Conservation (phyloP, 2,888 invertebrate species). For the Cinara cedri region DNA sequence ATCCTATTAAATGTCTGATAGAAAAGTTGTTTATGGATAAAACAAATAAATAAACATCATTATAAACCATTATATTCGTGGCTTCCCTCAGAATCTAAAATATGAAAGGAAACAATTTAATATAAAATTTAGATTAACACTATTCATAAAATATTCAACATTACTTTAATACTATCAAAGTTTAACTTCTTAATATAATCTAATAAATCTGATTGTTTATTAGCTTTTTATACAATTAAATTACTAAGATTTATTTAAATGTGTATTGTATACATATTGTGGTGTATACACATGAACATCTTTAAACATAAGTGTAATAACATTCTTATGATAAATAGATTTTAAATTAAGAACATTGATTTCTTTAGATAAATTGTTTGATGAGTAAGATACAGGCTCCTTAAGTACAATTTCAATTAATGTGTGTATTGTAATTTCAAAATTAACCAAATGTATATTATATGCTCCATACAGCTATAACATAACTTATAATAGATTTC, state of each 20-base stretch:
- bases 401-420: constrained; percentile 4
- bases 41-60: too few species aligned
- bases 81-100: too few species aligned
- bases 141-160: too few species aligned
- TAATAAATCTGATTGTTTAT: not conserved
- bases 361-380: not conserved
- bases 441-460: not conserved
- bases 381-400: not conserved
- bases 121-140: too few species aligned
- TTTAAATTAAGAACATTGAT: not conserved
- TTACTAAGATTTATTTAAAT: not conserved
- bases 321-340: not conserved
- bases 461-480: not conserved
- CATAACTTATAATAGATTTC: not conserved
- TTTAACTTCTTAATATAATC: too few species aligned
- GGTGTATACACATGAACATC: not conserved
- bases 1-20: too few species aligned
- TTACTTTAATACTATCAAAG: too few species aligned
- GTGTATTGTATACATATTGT: not conserved
- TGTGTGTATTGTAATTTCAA: not conserved
- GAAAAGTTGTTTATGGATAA: too few species aligned
- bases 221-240: too few species aligned
- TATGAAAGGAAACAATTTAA: too few species aligned
- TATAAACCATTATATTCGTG: too few species aligned
- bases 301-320: not conserved